Conservation (phyloP, 2,113 vertebrate genomes). For the Rallus limicola region DNA sequence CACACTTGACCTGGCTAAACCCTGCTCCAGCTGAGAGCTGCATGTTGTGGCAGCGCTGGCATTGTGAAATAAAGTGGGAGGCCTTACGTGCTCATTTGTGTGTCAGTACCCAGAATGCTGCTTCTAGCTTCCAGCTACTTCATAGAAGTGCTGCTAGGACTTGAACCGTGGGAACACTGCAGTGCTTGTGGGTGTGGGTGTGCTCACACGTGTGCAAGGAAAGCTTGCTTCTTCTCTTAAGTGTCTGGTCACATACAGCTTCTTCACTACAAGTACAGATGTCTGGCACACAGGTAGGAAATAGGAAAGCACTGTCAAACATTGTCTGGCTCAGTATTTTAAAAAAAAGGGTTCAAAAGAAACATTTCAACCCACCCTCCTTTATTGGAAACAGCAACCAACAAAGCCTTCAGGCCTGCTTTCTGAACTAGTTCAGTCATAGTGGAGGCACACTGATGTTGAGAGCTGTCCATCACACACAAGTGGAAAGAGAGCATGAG, state of each 20-base stretch:
- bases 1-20: slow-evolving; percentile 67
- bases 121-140: slow-evolving; percentile 58
- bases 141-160: slow-evolving; percentile 55
- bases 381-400: neutral
- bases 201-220: slow-evolving; percentile 17
- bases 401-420: neutral
- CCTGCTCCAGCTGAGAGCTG: slow-evolving; percentile 50
- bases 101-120: slow-evolving; percentile 56
- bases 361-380: neutral
- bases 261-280: neutral
- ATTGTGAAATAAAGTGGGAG: slow-evolving; percentile 64
- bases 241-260: neutral
- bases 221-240: neutral
- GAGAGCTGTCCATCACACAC: neutral
- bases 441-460: neutral
- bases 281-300: neutral
- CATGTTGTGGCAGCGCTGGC: slow-evolving; percentile 49
- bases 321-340: fast-evolving
- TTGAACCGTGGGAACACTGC: slow-evolving; percentile 55
- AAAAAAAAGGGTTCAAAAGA: neutral
- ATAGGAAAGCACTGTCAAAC: neutral
- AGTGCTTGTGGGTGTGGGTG: neutral
- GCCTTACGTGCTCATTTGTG: slow-evolving; percentile 45
- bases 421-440: neutral
- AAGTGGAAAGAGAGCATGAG: neutral